Base-by-base conservation (phyloP, 2,797 vertebrate species). In the Neostethus bicornis region DNA sequence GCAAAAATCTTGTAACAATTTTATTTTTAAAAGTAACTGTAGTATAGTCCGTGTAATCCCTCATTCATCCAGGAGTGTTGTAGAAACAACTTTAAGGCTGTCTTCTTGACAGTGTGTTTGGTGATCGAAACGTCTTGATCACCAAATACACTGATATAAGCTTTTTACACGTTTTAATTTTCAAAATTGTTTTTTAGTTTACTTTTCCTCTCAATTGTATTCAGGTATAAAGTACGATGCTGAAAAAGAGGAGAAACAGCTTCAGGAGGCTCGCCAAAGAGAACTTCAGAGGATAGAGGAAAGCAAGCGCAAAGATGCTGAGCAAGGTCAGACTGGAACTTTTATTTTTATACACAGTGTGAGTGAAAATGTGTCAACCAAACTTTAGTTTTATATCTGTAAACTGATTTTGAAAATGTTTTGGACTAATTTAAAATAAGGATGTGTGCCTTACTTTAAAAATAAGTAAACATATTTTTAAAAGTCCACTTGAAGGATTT, bases 201-300 rank as follows among this genome's bases (percentile, higher is more conserved):
- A 26, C 45, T 47, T 0, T 44, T 12, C 37, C 56, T 8, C 11
- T 7, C 0, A 4, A 0, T 44, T 10, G 60, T 59, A 50, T 86
- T 6, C 80, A 99, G 97, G 94, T 87, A 96, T 99, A 89, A 94
- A 94, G 81, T 99, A 99, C 48, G 96, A 99, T 87, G 90, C 94
- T 31, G 90, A 95, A 70, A 99, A 99, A 80, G 97, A 99, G 87
- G 94, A 94, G 72, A 95, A 90, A 38, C 96, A 99, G 50, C 86
- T 94, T 2, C 87, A 95, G 66, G 97, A 99, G 86, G 87, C 93
- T 78, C 95, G 95, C 45, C 95, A 97, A 75, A 92, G 91, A 31
- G 96, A 99, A 81, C 85, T 99, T 50, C 94, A 95, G 84, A 92
- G 96, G 70, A 99, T 99, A 80, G 97, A 99, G 77, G 95, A 97